Conservation (phyloP, 2,113 vertebrate genomes). For the Rynchops niger region DNA sequence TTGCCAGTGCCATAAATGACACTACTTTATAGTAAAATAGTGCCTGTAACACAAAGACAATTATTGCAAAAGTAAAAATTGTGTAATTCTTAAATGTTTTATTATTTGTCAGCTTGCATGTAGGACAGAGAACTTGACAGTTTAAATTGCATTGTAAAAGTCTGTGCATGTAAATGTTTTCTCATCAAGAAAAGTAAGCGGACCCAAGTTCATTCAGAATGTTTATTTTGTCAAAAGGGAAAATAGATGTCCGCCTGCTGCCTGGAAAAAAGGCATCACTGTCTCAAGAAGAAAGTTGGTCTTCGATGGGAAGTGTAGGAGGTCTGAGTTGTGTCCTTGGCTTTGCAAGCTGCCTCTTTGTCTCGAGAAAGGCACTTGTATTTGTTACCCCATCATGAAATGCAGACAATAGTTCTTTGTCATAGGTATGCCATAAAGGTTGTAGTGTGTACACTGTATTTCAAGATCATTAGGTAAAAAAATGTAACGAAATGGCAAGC, state of each 20-base stretch:
- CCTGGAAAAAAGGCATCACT: constrained; percentile 29
- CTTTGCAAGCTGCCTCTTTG: not conserved
- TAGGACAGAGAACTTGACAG: not conserved
- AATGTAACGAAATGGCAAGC: not conserved
- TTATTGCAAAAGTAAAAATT: not conserved
- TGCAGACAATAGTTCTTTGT: not conserved
- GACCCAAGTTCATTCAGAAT: not conserved
- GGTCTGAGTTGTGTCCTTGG: not conserved
- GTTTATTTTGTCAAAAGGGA: constrained; percentile 41
- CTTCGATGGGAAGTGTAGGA: not conserved
- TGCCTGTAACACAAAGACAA: not conserved
- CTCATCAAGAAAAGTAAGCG: not conserved
- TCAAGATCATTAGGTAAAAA: not conserved
- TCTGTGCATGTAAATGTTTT: constrained; percentile 28
- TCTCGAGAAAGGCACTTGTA: not conserved
- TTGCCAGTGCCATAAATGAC: not conserved
- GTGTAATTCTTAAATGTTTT: not conserved
- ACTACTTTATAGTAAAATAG: not conserved
- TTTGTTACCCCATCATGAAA: not conserved
- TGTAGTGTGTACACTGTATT: not conserved
- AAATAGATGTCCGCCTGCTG: constrained; percentile 40
- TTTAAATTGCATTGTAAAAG: not conserved
- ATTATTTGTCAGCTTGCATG: not conserved
- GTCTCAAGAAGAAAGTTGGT: not conserved
- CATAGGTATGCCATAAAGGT: not conserved